These are phyloP conservation scores for Cydia strobilella DNA, from an alignment of 1,140 invertebrate genomes.

Conservation along the genomic window DNA sequence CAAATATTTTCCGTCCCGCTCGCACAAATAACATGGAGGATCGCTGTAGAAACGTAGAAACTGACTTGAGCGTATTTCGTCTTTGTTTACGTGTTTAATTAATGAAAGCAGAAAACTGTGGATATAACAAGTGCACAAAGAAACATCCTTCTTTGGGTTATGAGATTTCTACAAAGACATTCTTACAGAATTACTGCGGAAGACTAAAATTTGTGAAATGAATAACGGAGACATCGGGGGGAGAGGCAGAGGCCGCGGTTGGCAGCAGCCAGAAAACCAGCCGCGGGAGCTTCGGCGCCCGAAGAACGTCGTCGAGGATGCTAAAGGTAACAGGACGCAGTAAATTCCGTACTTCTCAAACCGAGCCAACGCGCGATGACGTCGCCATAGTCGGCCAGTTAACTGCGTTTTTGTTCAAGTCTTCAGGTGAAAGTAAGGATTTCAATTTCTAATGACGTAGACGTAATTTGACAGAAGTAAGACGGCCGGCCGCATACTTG, in stretches of 20 bases:
- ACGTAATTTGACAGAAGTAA: conserved; percentile 57
- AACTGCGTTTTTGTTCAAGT: conserved; percentile 54
- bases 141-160: conserved; percentile 53
- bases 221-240: conserved; percentile 75
- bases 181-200: conserved; percentile 37
- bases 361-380: conserved; percentile 42
- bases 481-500: conserved; percentile 49
- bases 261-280: conserved; percentile 68
- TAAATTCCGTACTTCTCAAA: conserved; percentile 42
- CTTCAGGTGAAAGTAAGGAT: conserved; percentile 74
- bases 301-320: conserved; percentile 59
- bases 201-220: conserved; percentile 61
- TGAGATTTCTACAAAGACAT: conserved; percentile 55
- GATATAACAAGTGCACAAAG: conserved; percentile 38
- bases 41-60: conserved; percentile 59
- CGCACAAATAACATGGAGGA: conserved; percentile 58
- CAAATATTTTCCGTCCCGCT: conserved; percentile 46
- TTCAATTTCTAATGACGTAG: conserved; percentile 74
- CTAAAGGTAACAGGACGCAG: conserved; percentile 53
- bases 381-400: conserved; percentile 55
- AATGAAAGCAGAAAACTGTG: conserved; percentile 45
- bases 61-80: conserved; percentile 59
- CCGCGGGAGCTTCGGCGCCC: conserved; percentile 70
- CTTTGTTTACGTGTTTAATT: conserved; percentile 78
- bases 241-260: conserved; percentile 74